Percentiles rank a stretch among this genome's conserved stretches.
These are phyloP conservation scores for Tenualosa ilisha DNA, from an alignment of 2,797 vertebrate species.

Conservation along the genomic window DNA sequence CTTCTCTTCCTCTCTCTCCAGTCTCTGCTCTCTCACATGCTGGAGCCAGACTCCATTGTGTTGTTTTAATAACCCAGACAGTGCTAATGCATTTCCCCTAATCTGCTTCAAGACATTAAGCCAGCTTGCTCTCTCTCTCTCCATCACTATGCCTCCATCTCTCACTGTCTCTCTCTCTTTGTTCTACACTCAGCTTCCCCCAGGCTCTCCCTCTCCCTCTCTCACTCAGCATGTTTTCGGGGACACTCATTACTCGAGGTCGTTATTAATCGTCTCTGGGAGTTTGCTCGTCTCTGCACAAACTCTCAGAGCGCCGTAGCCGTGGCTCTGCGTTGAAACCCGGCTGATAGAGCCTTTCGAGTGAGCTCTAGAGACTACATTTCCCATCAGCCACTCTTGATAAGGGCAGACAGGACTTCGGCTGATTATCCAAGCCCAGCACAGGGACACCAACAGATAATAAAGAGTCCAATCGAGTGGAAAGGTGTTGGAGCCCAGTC, in stretches of 20 bases:
- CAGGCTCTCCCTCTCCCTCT: neutral
- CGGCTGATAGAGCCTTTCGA: neutral
- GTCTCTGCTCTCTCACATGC: neutral
- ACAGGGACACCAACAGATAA: neutral
- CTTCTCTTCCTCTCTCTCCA: neutral
- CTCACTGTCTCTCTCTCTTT: neutral
- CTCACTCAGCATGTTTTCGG: neutral
- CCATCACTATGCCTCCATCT: neutral
- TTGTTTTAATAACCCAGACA: neutral
- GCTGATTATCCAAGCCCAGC: neutral
- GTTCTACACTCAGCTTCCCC: neutral
- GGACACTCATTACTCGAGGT: neutral
- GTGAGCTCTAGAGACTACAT: constrained; percentile 5
- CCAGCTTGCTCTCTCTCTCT: neutral
- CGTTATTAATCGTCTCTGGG: neutral
- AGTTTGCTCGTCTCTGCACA: neutral
- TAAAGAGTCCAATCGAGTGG: neutral
- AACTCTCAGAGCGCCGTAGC: neutral
- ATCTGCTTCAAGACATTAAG: neutral
- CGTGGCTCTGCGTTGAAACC: neutral
- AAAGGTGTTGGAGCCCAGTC: neutral
- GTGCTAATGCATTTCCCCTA: constrained; percentile 18
- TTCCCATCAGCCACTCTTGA: neutral
- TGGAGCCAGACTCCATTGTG: neutral
- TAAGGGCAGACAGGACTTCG: neutral